phyloP scores from a whole-genome alignment of 2,113 vertebrate species.

The Urocitellus parryii region DNA sequence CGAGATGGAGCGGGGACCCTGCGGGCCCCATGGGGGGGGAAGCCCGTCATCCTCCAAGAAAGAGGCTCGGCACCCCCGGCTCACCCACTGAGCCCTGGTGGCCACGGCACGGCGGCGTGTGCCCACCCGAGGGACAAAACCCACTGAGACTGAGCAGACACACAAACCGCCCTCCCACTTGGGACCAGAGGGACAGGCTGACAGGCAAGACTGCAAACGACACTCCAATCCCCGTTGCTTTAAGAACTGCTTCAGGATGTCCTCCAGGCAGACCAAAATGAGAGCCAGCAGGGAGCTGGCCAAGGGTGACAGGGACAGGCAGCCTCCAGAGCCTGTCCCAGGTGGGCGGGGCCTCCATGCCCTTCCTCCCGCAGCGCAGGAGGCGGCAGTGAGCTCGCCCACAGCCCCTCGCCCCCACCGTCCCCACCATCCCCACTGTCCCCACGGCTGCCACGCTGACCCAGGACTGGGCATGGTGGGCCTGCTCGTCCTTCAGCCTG shows the following conservation, averaged over 20 bases:
- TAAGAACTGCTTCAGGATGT: not conserved
- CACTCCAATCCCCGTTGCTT: not conserved
- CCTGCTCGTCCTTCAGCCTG: not conserved
- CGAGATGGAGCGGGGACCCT: not conserved
- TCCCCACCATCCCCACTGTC: too few relatives aligned
- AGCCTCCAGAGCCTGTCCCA: too few relatives aligned
- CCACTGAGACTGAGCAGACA: not conserved
- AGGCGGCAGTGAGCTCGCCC: too few relatives aligned
- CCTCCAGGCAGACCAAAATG: not conserved
- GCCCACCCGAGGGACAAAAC: not conserved
- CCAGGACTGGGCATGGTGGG: not conserved
- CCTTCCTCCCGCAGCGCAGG: too few relatives aligned
- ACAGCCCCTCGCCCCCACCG: not conserved
- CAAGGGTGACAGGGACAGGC: too few relatives aligned
- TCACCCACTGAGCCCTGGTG: not conserved
- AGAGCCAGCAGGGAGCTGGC: not conserved
- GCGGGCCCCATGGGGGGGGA: not conserved
- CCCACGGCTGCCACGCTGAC: not conserved
- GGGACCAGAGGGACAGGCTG: not conserved
- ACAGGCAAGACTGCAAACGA: not conserved
- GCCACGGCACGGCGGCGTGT: fast-evolving
- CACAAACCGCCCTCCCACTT: not conserved
- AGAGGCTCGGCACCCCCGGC: not conserved
- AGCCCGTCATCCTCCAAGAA: not conserved
- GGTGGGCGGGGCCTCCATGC: too few relatives aligned